Base-by-base conservation (phyloP, 2,888 invertebrate species). In the Tachina fera region DNA sequence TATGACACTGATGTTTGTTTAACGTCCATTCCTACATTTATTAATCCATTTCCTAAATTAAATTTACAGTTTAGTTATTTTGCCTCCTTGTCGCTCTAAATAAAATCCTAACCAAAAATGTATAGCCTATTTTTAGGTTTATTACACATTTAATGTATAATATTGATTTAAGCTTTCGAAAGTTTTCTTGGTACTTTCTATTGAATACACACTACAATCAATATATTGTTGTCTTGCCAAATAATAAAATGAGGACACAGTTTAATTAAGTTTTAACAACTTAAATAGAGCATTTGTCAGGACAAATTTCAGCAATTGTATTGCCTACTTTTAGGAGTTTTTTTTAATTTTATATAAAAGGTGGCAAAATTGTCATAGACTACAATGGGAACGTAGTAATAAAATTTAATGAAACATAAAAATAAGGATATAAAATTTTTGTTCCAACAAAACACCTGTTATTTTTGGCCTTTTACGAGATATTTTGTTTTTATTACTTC, bases 281-380 rank as follows among this genome's bases (percentile, higher is more conserved):
- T 10, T 9, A 6, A 65, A 1, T 11, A 16, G 22, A 16, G 16
- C 9, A 8, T 63, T 63, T 43, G 9, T 16, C 45, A 10, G 14
- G 14, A 0, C 13, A 14, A 56, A 31, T 22, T 16, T 9, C 0
- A 1, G 53, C 8, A 72, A 56, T 56, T 56, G 41, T 41, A 58
- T 80, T n/a, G 79, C 79, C 79, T 71, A 49, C n/a, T 72, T 80
- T 80, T 65, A 72, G 79, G 65, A 3, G 68, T 51, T 47, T 41
- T 49, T 68, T n/a, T n/a, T 16, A 31, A 58, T 68, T 58, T 65
- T 47, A 67, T 76, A 39, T 45, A 14, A 67, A 49, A 0, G 8
- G 4, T 43, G 14, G 19, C 39, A 10, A 68, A 78, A n/a, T 39
- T 76, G 53, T 14, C 19, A n/a, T 19, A 3, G 9, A 39, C 16